phyloP scores from a whole-genome alignment of 2,888 invertebrate genomes.

The Heliconius charithonia region DNA sequence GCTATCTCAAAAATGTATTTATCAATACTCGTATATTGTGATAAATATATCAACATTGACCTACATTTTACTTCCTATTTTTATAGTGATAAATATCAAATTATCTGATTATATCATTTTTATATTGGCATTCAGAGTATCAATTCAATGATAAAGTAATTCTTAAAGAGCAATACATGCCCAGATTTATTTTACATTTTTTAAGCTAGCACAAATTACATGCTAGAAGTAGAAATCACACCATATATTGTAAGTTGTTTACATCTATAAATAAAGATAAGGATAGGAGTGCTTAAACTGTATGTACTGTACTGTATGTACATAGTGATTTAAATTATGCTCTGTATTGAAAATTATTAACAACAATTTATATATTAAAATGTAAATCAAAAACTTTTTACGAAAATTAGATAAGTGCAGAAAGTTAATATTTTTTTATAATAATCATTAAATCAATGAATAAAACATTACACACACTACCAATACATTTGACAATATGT shows the following conservation, averaged over 20 bases:
- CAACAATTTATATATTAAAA: neutral
- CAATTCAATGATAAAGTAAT: neutral
- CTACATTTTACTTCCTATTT: constrained; percentile 46
- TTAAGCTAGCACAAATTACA: neutral
- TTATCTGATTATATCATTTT: constrained; percentile 15
- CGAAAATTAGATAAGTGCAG: no score
- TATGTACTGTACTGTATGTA: neutral
- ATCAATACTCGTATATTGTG: constrained; percentile 44
- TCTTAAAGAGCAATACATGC: no score
- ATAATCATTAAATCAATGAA: no score
- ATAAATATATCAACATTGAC: constrained; percentile 53
- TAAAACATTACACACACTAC: no score
- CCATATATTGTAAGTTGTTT: neutral
- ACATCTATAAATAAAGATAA: neutral
- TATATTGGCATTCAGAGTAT: neutral
- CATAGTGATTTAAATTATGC: no score
- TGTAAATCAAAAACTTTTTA: no score
- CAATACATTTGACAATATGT: no score
- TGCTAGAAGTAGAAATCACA: neutral
- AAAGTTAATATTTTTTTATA: no score
- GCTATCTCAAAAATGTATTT: constrained; percentile 31
- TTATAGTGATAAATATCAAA: constrained; percentile 9
- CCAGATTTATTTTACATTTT: neutral
- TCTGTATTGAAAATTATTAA: neutral
- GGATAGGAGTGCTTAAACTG: neutral